These are phyloP conservation scores for Idaea straminata DNA, from an alignment of 2,888 invertebrate species.

Conservation along the genomic window DNA sequence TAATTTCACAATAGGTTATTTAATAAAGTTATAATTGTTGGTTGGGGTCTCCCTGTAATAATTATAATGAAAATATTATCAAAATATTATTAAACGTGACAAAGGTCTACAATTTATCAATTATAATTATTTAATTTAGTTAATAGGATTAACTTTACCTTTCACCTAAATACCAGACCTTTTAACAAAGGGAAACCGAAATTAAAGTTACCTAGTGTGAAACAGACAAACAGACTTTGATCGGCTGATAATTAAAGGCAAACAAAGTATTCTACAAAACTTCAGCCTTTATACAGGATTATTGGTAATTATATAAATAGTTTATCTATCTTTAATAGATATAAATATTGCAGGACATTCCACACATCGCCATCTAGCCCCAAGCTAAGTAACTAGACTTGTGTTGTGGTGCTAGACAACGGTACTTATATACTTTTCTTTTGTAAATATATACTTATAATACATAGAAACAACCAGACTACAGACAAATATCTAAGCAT, in stretches of 20 bases:
- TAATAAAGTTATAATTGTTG: not conserved
- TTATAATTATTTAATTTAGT: not conserved
- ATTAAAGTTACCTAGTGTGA: not conserved
- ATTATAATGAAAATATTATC: not conserved
- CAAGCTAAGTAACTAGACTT: too few relatives aligned
- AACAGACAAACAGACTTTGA: not conserved
- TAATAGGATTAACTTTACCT: not conserved
- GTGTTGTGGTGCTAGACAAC: too few relatives aligned
- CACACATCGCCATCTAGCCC: too few relatives aligned
- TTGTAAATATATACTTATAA: too few relatives aligned
- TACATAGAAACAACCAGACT: too few relatives aligned
- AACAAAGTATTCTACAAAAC: not conserved
- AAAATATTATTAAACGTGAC: not conserved
- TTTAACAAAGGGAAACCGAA: not conserved
- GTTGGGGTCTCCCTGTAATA: not conserved
- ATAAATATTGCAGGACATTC: too few relatives aligned
- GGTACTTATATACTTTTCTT: too few relatives aligned
- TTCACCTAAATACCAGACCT: not conserved
- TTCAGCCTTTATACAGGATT: too few relatives aligned
- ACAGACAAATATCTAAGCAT: too few relatives aligned
- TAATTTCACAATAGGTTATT: not conserved
- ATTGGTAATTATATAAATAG: too few relatives aligned
- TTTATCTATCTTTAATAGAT: too few relatives aligned
- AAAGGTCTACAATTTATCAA: slow-evolving; percentile 1
- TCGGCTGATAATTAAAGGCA: not conserved